Conservation (phyloP, 2,888 invertebrate species). For the Tolmerus cingulatus region DNA sequence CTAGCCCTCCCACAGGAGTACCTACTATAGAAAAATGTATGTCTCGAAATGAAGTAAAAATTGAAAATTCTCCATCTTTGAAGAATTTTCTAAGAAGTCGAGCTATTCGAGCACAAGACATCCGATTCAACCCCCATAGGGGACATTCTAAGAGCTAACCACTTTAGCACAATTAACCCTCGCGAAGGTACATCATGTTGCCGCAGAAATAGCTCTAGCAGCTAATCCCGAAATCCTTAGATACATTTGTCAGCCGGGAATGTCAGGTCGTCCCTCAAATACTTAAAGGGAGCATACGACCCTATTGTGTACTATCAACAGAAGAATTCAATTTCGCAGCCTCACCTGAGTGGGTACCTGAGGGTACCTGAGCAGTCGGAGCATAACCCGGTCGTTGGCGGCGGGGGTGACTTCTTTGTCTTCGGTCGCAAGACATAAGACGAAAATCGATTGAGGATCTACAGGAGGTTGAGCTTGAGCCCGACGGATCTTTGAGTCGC, state of each 20-base stretch:
- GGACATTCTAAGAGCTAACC: neutral
- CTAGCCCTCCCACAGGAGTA: neutral
- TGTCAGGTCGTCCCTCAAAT: neutral
- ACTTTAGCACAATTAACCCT: neutral
- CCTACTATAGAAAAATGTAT: neutral
- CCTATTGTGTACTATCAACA: constrained; percentile 5
- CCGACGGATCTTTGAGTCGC: neutral
- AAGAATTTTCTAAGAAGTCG: neutral
- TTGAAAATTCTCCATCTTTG: neutral
- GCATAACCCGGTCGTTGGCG: neutral
- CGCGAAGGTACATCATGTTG: neutral
- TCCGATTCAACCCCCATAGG: neutral
- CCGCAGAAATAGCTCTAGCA: neutral
- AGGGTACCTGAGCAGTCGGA: neutral
- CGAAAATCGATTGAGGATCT: neutral
- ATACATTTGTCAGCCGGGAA: neutral
- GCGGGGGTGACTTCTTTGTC: neutral
- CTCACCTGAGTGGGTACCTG: neutral
- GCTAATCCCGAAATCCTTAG: neutral
- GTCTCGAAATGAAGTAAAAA: neutral
- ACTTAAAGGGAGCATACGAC: neutral
- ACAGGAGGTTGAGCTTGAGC: neutral
- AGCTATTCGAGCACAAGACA: neutral
- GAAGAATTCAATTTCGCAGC: constrained; percentile 12
- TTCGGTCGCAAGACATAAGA: neutral